Base-by-base conservation (phyloP, 2,888 invertebrate species). In the Aricia artaxerxes region DNA sequence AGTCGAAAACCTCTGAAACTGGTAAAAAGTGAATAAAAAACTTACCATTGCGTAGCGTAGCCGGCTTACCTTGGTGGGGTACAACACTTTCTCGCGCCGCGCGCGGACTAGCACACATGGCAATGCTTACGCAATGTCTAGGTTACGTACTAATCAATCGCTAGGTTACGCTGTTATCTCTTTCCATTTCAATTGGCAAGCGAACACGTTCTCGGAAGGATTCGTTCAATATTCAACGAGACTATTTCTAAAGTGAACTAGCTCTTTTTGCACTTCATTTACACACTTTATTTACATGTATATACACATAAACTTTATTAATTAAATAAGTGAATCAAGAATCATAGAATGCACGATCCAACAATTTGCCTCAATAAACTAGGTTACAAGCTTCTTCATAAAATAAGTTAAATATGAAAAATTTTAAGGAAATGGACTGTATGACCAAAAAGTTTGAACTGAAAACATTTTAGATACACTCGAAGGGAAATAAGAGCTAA, bases 401-500 rank as follows among this genome's bases (percentile, higher is more conserved):
- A 44, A 44, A 49, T 49, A 49, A 49, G 3, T 49, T 49, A 49
- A 11, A 11, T 24, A 24, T 49, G 2, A 11, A 49, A 2, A 2
- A 1, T 44, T 7, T 44, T 1, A 49, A 49, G 49, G 49, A 49
- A 49, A 49, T 49, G 49, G 49, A 49, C 6, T 6, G 40, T 6
- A 40, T 9, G 9, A 11, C 44, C 44, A 9, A 49, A 49, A 49
- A 11, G 9, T 49, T 49, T 49, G 0, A 49, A 49, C 2, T 49
- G 9, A 49, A 49, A 49, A 49, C 49, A 49, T 6, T 40, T n/a
- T 24, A 61, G 7, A 44, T 7, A n/a, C 44, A 1, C 3, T 73
- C 24, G 6, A 24, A 13, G 11, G 31, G 1, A 64, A 69, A 69
- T 16, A 49, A 49, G 49, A 24, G 24, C 4, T 79, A 82, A 82